These are phyloP conservation scores for Embiotoca jacksoni DNA, from an alignment of 2,113 vertebrate genomes.

Conservation along the genomic window DNA sequence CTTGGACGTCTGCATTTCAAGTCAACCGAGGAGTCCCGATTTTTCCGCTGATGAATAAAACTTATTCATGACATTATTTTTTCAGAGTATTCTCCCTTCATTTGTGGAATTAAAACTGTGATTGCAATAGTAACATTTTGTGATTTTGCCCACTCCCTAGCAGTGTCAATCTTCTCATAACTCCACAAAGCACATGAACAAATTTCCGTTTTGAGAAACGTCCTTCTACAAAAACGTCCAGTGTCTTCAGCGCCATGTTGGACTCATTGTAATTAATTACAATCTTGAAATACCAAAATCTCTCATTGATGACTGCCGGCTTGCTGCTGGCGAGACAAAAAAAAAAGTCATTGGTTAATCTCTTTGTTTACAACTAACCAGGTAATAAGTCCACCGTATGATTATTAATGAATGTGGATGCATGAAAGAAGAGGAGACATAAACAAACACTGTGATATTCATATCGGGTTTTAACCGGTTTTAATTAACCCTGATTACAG, in stretches of 20 bases:
- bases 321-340: slow-evolving; percentile 22
- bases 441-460: slow-evolving; percentile 57
- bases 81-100: too few species aligned
- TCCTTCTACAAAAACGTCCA: too few species aligned
- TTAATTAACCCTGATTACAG: slow-evolving; percentile 89
- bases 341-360: slow-evolving; percentile 55
- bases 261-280: neutral
- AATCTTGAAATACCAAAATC: slow-evolving; percentile 12
- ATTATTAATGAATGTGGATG: slow-evolving; percentile 35
- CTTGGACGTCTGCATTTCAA: too few species aligned
- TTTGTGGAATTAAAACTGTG: too few species aligned
- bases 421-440: slow-evolving; percentile 21
- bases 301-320: neutral
- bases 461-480: slow-evolving; percentile 84
- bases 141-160: too few species aligned
- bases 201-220: neutral
- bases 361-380: slow-evolving; percentile 67
- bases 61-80: too few species aligned
- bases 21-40: too few species aligned
- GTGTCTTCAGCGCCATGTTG: neutral
- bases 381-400: slow-evolving; percentile 38
- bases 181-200: too few species aligned
- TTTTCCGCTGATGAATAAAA: too few species aligned
- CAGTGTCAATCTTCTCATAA: too few species aligned
- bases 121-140: too few species aligned